A percentile compares a stretch with the other conserved stretches of the same genome.
Conservation (phyloP, 2,797 vertebrate species). For the Sebastes variabilis region DNA sequence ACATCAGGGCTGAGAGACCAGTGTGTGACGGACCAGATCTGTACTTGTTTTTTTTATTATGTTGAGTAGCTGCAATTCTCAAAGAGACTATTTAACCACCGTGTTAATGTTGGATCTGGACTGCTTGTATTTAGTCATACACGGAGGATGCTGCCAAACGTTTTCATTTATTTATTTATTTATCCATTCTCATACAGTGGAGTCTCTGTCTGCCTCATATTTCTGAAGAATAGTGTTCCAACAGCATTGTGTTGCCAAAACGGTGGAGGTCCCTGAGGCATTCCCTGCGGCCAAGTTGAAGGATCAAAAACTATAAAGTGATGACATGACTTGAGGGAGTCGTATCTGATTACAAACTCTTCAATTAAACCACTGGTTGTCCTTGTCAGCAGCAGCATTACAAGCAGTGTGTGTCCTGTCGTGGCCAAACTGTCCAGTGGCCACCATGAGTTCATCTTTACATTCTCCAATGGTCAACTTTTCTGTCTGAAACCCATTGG, state of each 20-base stretch:
- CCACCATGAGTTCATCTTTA: not conserved
- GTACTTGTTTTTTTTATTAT: not conserved
- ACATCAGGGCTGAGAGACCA: not conserved
- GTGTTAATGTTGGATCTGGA: not conserved
- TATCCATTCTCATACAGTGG: not conserved
- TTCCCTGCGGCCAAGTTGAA: not conserved
- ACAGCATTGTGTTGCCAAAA: not conserved
- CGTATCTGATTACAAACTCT: not conserved
- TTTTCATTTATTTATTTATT: not conserved
- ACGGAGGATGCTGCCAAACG: not conserved
- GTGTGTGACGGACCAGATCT: not conserved
- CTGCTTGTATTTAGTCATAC: not conserved
- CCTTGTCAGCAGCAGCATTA: not conserved
- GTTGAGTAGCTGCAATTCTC: not conserved
- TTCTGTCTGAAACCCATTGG: not conserved
- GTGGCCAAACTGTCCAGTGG: not conserved
- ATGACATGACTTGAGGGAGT: conserved; percentile 70
- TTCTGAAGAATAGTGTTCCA: not conserved
- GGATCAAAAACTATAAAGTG: not conserved
- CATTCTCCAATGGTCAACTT: not conserved
- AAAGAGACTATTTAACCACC: not conserved
- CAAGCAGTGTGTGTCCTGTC: not conserved
- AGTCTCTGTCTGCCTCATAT: not conserved
- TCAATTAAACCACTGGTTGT: not conserved
- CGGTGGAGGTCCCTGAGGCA: not conserved